A percentile compares a stretch with the other conserved stretches of the same genome.
Evolutionary conservation across 2,797 vertebrate species (phyloP).

Genomic region (Cossypha niveicapilla): DNA sequence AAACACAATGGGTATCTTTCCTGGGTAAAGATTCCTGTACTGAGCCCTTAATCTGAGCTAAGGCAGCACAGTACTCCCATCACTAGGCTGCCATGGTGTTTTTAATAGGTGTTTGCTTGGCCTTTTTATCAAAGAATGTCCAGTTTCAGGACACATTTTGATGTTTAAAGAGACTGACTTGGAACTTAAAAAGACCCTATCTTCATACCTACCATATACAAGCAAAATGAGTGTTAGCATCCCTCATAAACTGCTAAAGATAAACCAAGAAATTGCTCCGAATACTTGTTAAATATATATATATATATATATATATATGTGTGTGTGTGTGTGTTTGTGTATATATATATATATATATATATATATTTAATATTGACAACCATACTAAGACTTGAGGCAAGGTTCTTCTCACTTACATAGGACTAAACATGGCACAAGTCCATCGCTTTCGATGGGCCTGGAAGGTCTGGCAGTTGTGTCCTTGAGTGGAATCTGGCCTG

Average conservation of each 20-base stretch:
- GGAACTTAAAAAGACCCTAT: not conserved
- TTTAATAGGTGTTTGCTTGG: conserved; percentile 63
- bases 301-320: rapidly evolving
- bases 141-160: conserved; percentile 57
- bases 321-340: rapidly evolving
- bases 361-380: conserved; percentile 65
- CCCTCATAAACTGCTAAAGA: conserved; percentile 60
- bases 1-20: not conserved
- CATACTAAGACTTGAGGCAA: conserved; percentile 52
- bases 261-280: conserved; percentile 49
- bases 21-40: conserved; percentile 39
- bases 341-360: not conserved
- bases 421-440: not conserved
- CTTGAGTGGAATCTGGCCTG: conserved; percentile 19
- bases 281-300: conserved; percentile 67
- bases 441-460: not conserved
- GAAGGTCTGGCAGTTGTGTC: not conserved
- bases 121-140: conserved; percentile 51
- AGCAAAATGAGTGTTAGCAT: conserved; percentile 44
- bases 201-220: conserved; percentile 24
- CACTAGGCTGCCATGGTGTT: conserved; percentile 61
- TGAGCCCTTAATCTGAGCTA: conserved; percentile 48
- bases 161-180: conserved; percentile 61
- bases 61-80: conserved; percentile 51
- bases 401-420: conserved; percentile 9